phyloP scores from a whole-genome alignment of 1,140 invertebrate genomes.

The Varroa destructor region DNA sequence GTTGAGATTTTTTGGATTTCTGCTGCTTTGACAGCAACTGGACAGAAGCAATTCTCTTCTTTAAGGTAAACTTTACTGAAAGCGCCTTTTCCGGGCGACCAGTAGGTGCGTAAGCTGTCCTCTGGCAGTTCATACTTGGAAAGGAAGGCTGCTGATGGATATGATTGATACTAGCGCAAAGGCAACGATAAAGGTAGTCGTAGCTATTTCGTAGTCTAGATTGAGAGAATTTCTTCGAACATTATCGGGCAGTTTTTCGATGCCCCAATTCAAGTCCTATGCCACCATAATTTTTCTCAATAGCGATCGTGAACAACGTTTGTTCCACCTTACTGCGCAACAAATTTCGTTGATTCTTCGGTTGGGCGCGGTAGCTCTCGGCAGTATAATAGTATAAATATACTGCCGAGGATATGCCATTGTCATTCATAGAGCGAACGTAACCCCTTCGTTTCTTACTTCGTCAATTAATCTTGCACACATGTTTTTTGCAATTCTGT shows the following conservation, averaged over 20 bases:
- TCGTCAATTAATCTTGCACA: too few relatives aligned
- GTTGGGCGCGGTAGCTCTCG: background rate
- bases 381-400: background rate
- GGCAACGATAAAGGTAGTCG: background rate
- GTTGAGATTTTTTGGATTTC: constrained; percentile 61
- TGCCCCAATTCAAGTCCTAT: background rate
- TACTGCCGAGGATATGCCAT: background rate
- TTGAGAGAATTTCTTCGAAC: background rate
- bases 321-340: too few relatives aligned
- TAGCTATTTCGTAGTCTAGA: background rate
- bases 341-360: too few relatives aligned
- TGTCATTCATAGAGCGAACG: background rate
- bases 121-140: constrained; percentile 72
- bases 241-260: background rate
- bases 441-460: background rate
- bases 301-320: too few relatives aligned
- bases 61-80: constrained; percentile 72
- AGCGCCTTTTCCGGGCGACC: constrained; percentile 71
- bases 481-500: too few relatives aligned
- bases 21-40: constrained; percentile 74
- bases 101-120: constrained; percentile 69
- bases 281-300: background rate
- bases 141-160: constrained; percentile 47
- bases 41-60: constrained; percentile 56
- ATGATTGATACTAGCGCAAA: background rate